These are phyloP conservation scores for Nylanderia fulva DNA, from an alignment of 1,140 invertebrate genomes.

Conservation along the genomic window DNA sequence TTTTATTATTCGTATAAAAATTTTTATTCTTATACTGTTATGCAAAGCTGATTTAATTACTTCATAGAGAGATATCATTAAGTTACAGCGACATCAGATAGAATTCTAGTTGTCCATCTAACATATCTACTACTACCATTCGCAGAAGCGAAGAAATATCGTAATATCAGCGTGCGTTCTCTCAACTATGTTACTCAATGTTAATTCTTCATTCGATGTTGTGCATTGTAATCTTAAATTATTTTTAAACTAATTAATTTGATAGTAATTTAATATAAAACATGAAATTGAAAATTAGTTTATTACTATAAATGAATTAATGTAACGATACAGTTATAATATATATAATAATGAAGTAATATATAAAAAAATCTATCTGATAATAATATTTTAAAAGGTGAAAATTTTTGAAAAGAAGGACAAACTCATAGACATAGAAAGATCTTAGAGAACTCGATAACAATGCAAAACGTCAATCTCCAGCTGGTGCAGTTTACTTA, in stretches of 20 bases:
- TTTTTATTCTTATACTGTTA: slow-evolving; percentile 28
- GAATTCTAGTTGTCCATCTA: slow-evolving; percentile 22
- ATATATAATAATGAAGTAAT: not conserved
- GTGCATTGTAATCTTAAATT: slow-evolving; percentile 68
- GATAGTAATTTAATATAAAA: not conserved
- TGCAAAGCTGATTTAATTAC: slow-evolving; percentile 38
- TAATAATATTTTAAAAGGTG: not conserved
- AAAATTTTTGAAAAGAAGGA: not conserved
- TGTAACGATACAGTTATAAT: not conserved
- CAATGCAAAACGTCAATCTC: slow-evolving; percentile 51
- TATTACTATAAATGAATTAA: not conserved
- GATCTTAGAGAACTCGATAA: slow-evolving; percentile 7
- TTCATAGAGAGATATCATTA: slow-evolving; percentile 42
- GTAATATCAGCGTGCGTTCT: slow-evolving; percentile 65
- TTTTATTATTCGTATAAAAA: slow-evolving; percentile 31
- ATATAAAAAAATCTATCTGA: not conserved
- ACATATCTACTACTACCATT: slow-evolving; percentile 35
- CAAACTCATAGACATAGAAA: not conserved
- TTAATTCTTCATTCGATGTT: slow-evolving; percentile 67
- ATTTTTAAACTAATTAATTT: not conserved
- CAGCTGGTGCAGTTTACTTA: slow-evolving; percentile 57
- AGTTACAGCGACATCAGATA: slow-evolving; percentile 45
- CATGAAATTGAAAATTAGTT: not conserved
- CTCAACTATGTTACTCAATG: slow-evolving; percentile 49
- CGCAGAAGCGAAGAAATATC: slow-evolving; percentile 62